These are phyloP conservation scores for Hyalella azteca DNA, from an alignment of 2,888 invertebrate species.

Conservation along the genomic window DNA sequence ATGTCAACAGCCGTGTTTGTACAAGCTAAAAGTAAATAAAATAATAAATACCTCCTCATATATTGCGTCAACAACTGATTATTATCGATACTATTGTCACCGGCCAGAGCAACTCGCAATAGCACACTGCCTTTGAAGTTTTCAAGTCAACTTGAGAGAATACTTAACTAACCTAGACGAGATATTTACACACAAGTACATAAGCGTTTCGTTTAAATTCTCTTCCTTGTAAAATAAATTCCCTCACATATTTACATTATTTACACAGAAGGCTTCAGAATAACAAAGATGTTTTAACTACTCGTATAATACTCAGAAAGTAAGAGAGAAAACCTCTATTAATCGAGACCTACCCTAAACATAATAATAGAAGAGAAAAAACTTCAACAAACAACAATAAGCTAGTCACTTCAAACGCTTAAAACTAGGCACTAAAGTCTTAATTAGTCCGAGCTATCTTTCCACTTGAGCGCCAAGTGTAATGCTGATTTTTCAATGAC, in stretches of 20 bases:
- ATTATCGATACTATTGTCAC: too few relatives aligned
- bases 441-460: not conserved
- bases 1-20: too few relatives aligned
- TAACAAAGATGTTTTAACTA: not conserved
- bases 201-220: slow-evolving; percentile 30
- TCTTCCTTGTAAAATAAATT: slow-evolving; percentile 32
- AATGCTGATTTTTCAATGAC: too few relatives aligned
- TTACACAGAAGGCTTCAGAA: not conserved
- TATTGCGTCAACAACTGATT: too few relatives aligned
- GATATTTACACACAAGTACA: slow-evolving; percentile 30
- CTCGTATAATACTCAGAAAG: not conserved
- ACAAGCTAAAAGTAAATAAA: too few relatives aligned
- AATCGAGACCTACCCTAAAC: too few relatives aligned
- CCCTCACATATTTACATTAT: slow-evolving; percentile 6
- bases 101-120: not conserved
- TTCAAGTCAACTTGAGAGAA: slow-evolving; percentile 6
- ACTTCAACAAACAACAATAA: not conserved
- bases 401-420: not conserved
- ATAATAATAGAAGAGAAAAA: too few relatives aligned
- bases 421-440: not conserved
- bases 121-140: slow-evolving; percentile 10
- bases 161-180: not conserved
- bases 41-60: too few relatives aligned
- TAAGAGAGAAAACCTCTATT: not conserved
- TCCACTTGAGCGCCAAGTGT: too few relatives aligned